Evolutionary conservation across 2,797 vertebrate species (phyloP).

Genomic region (Eulemur rubriventer): DNA sequence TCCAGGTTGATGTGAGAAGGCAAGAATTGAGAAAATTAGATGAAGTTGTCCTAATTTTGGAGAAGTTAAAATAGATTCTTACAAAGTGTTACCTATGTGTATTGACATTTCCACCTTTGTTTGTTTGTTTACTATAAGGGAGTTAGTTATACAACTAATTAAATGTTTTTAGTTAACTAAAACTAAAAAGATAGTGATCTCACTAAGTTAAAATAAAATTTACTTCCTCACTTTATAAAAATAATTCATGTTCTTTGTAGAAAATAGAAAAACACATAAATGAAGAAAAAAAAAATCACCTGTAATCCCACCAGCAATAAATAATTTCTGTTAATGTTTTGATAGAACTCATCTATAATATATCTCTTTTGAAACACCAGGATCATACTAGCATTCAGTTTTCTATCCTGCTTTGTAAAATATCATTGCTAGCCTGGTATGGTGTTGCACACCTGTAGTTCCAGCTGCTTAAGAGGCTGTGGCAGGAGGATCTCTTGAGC

Average conservation of each 20-base stretch:
- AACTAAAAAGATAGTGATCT: neutral
- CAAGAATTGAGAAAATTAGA: constrained; percentile 50
- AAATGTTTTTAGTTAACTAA: too few species aligned
- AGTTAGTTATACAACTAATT: neutral
- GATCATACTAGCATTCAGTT: neutral
- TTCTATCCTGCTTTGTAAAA: constrained; percentile 33
- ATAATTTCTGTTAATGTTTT: constrained; percentile 35
- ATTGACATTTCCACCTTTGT: neutral
- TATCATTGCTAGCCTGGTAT: neutral
- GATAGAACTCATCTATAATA: neutral
- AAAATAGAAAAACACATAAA: constrained; percentile 26
- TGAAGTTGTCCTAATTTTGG: constrained; percentile 51
- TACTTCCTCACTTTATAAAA: constrained; percentile 15
- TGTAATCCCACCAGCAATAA: neutral
- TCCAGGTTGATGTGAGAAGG: constrained; percentile 32
- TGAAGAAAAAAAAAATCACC: neutral
- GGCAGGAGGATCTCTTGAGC: neutral
- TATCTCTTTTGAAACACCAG: neutral
- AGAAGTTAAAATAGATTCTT: constrained; percentile 41
- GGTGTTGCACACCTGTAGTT: neutral
- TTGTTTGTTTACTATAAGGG: neutral
- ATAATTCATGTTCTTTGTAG: constrained; percentile 25
- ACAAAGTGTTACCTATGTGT: neutral
- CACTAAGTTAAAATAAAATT: constrained; percentile 19
- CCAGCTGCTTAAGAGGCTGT: neutral